Evolutionary conservation across 2,113 vertebrate genomes (phyloP), one percentile per base, ranked within the genome.

Genomic region (Catagonus wagneri): DNA sequence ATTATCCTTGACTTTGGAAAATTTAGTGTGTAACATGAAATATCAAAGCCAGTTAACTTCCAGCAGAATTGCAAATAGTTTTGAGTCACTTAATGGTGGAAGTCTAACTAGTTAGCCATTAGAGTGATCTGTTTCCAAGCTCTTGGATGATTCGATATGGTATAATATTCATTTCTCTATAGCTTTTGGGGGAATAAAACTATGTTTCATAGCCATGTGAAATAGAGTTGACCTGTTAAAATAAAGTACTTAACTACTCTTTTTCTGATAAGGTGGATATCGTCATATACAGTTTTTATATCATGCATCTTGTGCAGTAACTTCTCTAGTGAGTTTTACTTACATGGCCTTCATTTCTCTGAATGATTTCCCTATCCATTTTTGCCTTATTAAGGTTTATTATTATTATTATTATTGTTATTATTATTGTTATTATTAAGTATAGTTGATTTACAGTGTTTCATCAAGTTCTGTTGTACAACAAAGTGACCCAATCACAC

Each of bases 11-110:
- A 27, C 14, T 68, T 94, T 61, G 25, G 86, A 95, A 75, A 95
- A 86, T 93, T 3, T 69, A 91, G 15, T 54, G 23, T 29, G 68
- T 89, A 72, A 71, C n/a, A 90, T 74, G 80, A 90, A 96, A 87
- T 69, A 85, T n/a, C 50, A 75, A 80, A 89, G 68, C 32, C 23
- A 72, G 68, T n/a, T 93, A 92, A 63, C 12, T 76, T 95, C 50
- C 39, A 69, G 60, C n/a, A 66, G 58, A 74, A 88, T 56, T 93
- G 32, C 58, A 79, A 76, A 81, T 56, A 29, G 36, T 78, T 58
- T 94, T 32, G 75, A 80, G 27, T 90, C 50, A 65, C 14, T 50
- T 85, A 68, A 76, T 80, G 27, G 79, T 72, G 32, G 39, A 74
- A 75, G 39, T 88, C 17, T 83, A 84, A n/a, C 68, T 71, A 76